Evolutionary conservation across 64 coral and sea anemone species (phyloP), one percentile per base, ranked within the genome.

Genomic region (Porites lutea): DNA sequence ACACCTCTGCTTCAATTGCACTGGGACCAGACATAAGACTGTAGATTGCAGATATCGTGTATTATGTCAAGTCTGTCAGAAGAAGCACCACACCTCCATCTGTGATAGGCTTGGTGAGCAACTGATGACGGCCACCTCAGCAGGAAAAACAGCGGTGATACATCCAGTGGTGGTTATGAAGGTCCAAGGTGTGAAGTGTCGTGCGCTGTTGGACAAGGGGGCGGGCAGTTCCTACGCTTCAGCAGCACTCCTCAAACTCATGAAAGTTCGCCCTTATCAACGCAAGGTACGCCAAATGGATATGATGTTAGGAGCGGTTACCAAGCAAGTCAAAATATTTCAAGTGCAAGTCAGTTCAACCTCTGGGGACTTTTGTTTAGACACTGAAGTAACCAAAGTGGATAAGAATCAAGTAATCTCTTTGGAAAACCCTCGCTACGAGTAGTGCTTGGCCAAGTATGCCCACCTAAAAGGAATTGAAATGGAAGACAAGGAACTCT

Each of bases 401-500:
- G 69, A 83, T 21, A 77, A 70, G 55, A 10, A 44, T 22, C 68
- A 82, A 45, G 21, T 83, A 18, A 13, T 91, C 20, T 46, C 47
- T 4, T 21, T 83, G 27, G 78, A 82, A 1, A 91, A 83, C 78
- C 79, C 89, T 15, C 50, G 61, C 13, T 75, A 75, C 72, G 58
- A 37, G 12, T 5, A 91, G 12, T 46, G 54, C 48, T 3, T 61
- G 5, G 27, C 82, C 46, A 43, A 23, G 27, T 61, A 91, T 65
- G 0, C 89, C 13, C 78, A 91, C 63, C 61, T 86, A 10, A 93
- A 78, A 18, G 91, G 91, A 3, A 74, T 87, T 8, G 18, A 53
- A 67, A 87, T 79, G 82, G 74, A 78, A 3, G 72, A 92, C 58
- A 10, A n/a, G 5, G 72, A 92, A 92, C 57, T 77, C 71, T 19